These are phyloP conservation scores for Bufo gargarizans DNA, from an alignment of 2,113 vertebrate genomes.

Conservation along the genomic window DNA sequence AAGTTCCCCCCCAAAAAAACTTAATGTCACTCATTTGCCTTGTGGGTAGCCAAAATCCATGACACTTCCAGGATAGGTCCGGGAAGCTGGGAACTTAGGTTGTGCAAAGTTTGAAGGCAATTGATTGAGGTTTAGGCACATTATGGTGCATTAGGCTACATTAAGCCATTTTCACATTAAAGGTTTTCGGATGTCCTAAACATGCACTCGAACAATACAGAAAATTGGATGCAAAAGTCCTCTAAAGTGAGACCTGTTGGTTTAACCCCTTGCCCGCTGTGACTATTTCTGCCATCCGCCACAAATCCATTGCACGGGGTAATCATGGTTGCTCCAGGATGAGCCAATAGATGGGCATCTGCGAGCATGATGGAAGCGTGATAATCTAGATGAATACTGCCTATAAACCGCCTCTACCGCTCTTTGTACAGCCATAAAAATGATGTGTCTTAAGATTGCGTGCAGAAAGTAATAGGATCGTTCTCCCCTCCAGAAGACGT, in stretches of 20 bases:
- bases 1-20: no score
- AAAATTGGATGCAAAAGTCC: background rate
- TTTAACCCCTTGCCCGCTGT: background rate
- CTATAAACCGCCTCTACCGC: slow-evolving; percentile 43
- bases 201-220: no score
- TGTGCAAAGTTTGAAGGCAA: no score
- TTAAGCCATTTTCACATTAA: no score
- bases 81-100: no score
- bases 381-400: slow-evolving; percentile 46
- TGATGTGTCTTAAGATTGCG: slow-evolving; percentile 42
- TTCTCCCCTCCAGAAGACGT: slow-evolving; percentile 28
- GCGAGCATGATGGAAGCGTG: slow-evolving; percentile 31
- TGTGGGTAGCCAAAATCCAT: no score
- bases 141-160: no score
- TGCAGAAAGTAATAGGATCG: slow-evolving; percentile 45
- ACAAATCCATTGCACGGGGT: slow-evolving; percentile 7
- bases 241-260: background rate
- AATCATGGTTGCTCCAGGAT: background rate
- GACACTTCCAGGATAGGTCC: no score
- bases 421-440: slow-evolving; percentile 44
- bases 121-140: no score
- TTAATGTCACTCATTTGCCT: no score
- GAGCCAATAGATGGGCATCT: slow-evolving; percentile 30
- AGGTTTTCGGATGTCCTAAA: no score
- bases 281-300: background rate